phyloP scores from a whole-genome alignment of 2,797 vertebrate genomes.

The Rhinogobio ventralis region DNA sequence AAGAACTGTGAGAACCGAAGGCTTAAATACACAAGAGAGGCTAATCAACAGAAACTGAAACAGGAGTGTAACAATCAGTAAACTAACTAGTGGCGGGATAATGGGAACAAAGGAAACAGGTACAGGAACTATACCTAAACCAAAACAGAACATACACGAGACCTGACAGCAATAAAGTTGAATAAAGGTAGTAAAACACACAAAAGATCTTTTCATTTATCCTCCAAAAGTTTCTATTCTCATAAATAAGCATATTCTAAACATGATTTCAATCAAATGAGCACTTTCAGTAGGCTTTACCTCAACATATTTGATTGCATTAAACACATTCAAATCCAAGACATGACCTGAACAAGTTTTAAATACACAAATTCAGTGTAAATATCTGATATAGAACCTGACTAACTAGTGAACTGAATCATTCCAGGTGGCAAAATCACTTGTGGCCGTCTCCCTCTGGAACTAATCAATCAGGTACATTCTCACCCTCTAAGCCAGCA shows the following conservation, averaged over 20 bases:
- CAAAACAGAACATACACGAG: neutral
- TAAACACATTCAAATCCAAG: neutral
- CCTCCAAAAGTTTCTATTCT: neutral
- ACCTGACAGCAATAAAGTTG: neutral
- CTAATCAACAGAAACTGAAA: neutral
- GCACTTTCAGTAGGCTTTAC: neutral
- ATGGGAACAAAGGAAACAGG: neutral
- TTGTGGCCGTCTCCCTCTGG: conserved; percentile 77
- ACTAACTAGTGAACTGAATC: conserved; percentile 75
- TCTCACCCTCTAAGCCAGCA: conserved; percentile 80
- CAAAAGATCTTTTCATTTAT: neutral
- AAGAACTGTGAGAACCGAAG: neutral
- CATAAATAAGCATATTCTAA: neutral
- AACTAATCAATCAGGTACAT: conserved; percentile 83
- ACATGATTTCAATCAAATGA: neutral
- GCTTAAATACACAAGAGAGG: neutral
- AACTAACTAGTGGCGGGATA: neutral
- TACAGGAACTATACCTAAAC: neutral
- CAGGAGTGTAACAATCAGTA: neutral
- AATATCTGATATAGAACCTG: conserved; percentile 57
- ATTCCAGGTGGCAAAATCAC: conserved; percentile 82
- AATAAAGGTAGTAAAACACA: neutral
- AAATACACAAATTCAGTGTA: conserved; percentile 4
- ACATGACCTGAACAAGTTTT: neutral
- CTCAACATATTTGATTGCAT: neutral